Evolutionary conservation across 2,797 vertebrate species (phyloP).

Genomic region (Fratercula arctica): DNA sequence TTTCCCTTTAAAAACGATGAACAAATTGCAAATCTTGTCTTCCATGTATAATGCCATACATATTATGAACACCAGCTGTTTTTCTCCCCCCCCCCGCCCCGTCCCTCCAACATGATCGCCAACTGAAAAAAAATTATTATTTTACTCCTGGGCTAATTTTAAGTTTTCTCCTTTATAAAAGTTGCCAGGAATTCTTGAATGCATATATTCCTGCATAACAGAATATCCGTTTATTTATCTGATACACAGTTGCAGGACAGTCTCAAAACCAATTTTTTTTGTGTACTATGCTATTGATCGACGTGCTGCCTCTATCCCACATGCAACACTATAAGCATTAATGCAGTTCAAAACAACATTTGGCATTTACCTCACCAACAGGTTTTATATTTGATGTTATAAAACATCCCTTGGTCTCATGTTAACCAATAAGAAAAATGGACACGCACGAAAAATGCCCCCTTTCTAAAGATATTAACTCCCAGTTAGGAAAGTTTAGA

Average conservation of each 20-base stretch:
- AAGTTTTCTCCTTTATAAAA: conserved; percentile 27
- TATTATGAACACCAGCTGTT: conserved; percentile 1
- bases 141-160: conserved; percentile 63
- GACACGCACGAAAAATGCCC: conserved; percentile 40
- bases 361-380: conserved; percentile 52
- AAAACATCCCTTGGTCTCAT: conserved; percentile 65
- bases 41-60: conserved; percentile 8
- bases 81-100: background rate
- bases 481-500: conserved; percentile 73
- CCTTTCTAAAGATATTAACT: conserved; percentile 58
- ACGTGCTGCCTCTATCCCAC: conserved; percentile 51
- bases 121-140: background rate
- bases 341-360: conserved; percentile 43
- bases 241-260: conserved; percentile 42
- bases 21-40: conserved; percentile 43
- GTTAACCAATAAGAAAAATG: conserved; percentile 52
- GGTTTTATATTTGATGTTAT: conserved; percentile 1
- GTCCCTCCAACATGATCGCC: background rate
- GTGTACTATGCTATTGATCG: conserved; percentile 50
- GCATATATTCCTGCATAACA: conserved; percentile 26
- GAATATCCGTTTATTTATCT: conserved; percentile 33
- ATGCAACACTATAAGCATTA: conserved; percentile 53
- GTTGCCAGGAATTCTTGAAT: conserved; percentile 28
- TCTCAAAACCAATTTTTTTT: conserved; percentile 45
- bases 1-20: conserved; percentile 51